Evolutionary conservation across 2,113 vertebrate genomes (phyloP).

Genomic region (Otis tarda): DNA sequence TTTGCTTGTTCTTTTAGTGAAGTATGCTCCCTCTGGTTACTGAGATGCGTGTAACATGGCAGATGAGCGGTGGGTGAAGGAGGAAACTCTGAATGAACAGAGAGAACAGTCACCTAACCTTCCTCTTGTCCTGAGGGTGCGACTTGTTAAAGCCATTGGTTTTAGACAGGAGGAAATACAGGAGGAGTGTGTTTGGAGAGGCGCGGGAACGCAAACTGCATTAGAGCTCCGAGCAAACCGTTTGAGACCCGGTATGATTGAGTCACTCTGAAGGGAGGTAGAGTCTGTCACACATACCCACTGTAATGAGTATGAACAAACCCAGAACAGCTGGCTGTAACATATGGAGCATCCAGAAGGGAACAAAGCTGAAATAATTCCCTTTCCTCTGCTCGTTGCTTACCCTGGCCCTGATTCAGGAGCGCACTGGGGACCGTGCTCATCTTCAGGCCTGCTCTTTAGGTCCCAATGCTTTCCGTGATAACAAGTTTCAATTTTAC

Average conservation of each 20-base stretch:
- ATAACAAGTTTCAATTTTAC: neutral
- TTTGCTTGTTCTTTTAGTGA: neutral
- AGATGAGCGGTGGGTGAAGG: neutral
- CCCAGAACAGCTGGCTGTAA: conserved; percentile 53
- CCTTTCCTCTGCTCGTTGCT: conserved; percentile 58
- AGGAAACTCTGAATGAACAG: neutral
- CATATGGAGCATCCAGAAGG: conserved; percentile 67
- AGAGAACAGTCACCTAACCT: neutral
- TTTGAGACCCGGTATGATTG: neutral
- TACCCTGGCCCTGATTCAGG: conserved; percentile 51
- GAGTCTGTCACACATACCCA: conserved; percentile 46
- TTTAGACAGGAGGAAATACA: neutral
- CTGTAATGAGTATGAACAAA: conserved; percentile 34
- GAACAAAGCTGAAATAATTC: conserved; percentile 64
- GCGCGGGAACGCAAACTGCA: neutral
- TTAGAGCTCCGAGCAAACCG: neutral
- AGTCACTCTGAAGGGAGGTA: conserved; percentile 43
- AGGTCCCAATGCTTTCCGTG: neutral
- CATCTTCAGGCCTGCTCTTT: neutral
- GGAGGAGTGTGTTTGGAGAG: neutral
- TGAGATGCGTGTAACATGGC: neutral
- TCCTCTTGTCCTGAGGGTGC: neutral
- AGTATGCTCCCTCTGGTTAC: neutral
- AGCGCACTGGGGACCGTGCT: neutral
- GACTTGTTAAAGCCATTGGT: neutral